A percentile compares a stretch with the other conserved stretches of the same genome.
phyloP scores from a whole-genome alignment of 1,140 invertebrate species.

The Drosophila varians region DNA sequence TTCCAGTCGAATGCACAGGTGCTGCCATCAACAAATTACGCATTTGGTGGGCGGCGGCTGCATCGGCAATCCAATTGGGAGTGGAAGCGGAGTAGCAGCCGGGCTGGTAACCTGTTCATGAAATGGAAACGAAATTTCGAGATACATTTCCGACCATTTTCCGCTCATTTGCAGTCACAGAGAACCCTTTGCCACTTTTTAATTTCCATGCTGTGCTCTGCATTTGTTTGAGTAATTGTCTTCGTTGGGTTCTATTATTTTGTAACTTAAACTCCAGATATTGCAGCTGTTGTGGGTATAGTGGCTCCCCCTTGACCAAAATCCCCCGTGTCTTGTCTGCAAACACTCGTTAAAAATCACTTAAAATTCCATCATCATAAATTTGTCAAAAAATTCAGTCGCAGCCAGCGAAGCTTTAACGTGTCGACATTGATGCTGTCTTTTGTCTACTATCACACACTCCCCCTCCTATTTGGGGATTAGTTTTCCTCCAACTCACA shows the following conservation, averaged over 20 bases:
- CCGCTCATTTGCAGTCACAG: background rate
- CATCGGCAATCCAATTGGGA: conserved; percentile 11
- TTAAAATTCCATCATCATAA: conserved; percentile 84
- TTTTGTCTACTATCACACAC: conserved; percentile 32
- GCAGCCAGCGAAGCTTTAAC: conserved; percentile 32
- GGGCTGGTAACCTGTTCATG: background rate
- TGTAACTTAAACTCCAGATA: conserved; percentile 7
- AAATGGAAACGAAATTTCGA: background rate
- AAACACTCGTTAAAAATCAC: conserved; percentile 83
- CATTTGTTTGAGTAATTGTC: conserved; percentile 25
- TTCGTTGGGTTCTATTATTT: conserved; percentile 35
- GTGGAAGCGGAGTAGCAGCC: background rate
- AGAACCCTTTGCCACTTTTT: conserved; percentile 10
- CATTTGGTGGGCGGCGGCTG: conserved; percentile 9
- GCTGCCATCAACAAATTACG: conserved; percentile 39
- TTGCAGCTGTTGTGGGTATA: conserved; percentile 6
- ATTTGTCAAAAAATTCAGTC: conserved; percentile 76
- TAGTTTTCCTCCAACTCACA: conserved; percentile 22
- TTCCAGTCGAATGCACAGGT: conserved; percentile 73
- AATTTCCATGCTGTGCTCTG: conserved; percentile 33
- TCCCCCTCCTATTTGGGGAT: conserved; percentile 12
- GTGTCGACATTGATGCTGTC: conserved; percentile 33
- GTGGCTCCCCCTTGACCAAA: conserved; percentile 3
- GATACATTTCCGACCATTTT: conserved; percentile 4
- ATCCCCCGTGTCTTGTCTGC: conserved; percentile 19